Evolutionary conservation across 2,113 vertebrate species (phyloP).

Genomic region (Nerophis lumbriciformis): DNA sequence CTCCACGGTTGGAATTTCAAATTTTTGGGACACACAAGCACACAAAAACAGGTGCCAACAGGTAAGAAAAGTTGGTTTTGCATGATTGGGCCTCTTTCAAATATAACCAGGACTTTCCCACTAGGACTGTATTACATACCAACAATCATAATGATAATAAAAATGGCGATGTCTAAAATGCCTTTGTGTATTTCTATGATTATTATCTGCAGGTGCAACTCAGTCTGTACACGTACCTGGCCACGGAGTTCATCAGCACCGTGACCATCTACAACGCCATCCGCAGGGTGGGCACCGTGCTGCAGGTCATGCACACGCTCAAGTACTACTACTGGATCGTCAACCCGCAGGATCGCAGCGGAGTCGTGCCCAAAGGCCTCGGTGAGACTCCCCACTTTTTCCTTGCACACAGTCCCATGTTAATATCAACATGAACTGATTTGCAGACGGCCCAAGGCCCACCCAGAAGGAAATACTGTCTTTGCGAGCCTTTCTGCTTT

Average conservation of each 20-base stretch:
- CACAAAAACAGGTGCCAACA: too few relatives aligned
- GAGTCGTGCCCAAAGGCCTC: conserved; percentile 84
- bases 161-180: too few relatives aligned
- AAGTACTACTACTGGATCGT: conserved; percentile 97
- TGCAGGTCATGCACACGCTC: conserved; percentile 91
- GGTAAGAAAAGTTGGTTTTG: too few relatives aligned
- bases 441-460: conserved; percentile 87
- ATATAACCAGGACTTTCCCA: too few relatives aligned
- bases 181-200: too few relatives aligned
- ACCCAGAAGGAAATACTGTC: conserved; percentile 87
- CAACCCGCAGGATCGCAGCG: conserved; percentile 93
- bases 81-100: too few relatives aligned
- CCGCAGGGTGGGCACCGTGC: conserved; percentile 89
- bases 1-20: too few relatives aligned
- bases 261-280: conserved; percentile 94
- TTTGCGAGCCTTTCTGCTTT: conserved; percentile 85
- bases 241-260: conserved; percentile 93
- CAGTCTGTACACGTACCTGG: conserved; percentile 89
- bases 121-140: too few relatives aligned
- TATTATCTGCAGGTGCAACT: conserved; percentile 78
- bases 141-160: too few relatives aligned
- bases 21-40: too few relatives aligned
- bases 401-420: too few relatives aligned
- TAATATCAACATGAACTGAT: neutral
- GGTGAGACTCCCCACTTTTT: conserved; percentile 65